A percentile compares a stretch with the other conserved stretches of the same genome.
Evolutionary conservation across 2,888 invertebrate genomes (phyloP).

Genomic region (Netelia melanura): DNA sequence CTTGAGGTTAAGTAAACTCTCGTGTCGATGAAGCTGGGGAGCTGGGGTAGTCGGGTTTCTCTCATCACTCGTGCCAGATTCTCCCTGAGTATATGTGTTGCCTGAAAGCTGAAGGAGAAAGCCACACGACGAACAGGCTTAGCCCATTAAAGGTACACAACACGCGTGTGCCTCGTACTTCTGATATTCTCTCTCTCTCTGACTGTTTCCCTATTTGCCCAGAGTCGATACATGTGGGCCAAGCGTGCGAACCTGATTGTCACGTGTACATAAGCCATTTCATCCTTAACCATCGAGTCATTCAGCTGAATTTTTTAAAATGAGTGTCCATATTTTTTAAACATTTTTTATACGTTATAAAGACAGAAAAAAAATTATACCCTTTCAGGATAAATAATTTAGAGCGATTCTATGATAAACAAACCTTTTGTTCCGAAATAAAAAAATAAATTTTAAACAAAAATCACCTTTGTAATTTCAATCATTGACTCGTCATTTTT

Average conservation of each 20-base stretch:
- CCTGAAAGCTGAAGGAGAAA: constrained; percentile 55
- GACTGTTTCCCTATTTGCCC: constrained; percentile 14
- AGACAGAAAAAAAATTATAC: not conserved
- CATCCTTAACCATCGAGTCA: too few relatives aligned
- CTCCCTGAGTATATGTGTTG: constrained; percentile 32
- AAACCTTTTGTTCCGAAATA: not conserved
- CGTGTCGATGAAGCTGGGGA: constrained; percentile 65
- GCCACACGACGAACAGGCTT: constrained; percentile 73
- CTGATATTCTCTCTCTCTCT: constrained; percentile 41
- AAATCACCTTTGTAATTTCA: too few relatives aligned
- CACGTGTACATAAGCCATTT: not conserved
- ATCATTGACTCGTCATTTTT: too few relatives aligned
- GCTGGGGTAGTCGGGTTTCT: constrained; percentile 29
- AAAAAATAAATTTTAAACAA: not conserved
- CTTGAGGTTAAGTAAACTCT: constrained; percentile 69
- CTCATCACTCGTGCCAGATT: constrained; percentile 47
- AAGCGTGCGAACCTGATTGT: constrained; percentile 4
- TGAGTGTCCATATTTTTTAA: too few relatives aligned
- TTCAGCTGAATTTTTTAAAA: too few relatives aligned
- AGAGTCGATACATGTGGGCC: constrained; percentile 20
- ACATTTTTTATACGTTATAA: too few relatives aligned
- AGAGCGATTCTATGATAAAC: too few relatives aligned
- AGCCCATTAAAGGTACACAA: constrained; percentile 76
- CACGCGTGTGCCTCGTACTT: constrained; percentile 57
- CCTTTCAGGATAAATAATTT: too few relatives aligned